Base-by-base conservation (phyloP, 2,113 vertebrate species). In the Columba janthina region DNA sequence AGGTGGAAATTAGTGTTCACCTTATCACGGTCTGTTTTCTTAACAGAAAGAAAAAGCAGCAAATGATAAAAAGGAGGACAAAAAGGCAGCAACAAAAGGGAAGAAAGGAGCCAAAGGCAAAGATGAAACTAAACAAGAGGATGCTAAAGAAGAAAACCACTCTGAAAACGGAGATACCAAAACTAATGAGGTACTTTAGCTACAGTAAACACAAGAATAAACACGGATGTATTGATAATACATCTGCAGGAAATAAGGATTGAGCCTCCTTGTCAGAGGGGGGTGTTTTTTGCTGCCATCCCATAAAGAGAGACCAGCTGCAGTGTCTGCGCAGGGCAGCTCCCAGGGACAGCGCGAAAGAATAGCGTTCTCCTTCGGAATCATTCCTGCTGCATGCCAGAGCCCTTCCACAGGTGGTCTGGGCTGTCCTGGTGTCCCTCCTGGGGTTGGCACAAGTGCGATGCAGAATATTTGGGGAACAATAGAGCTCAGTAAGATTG, bases 101-200 rank as follows among this genome's bases (percentile, higher is more conserved):
- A 98, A 98, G 97, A 98, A 98, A 88, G 98, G 98, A 98, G 97
- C 98, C 93, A 97, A 98, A 98, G 96, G 98, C 98, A 94, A 97
- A 95, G 86, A 94, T 26, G 98, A 98, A 96, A 97, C 94, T 93
- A 98, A 98, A 46, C 97, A 97, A 94, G 98, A 98, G 84, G 99
- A 99, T 94, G 97, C 98, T 72, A 98, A 98, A 93, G 98, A 99
- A 97, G 99, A 99, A 97, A 98, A 98, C 98, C 98, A 99, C 98
- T 98, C 99, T 98, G 98, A 99, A 98, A 99, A 99, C 3, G 99
- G 99, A 98, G 99, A 99, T 94, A 98, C 98, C 97, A 99, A 99
- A 98, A 98, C 98, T 98, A 98, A 98, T 38, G 98, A 99, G 98
- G 99, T 99, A 98, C 62, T 83, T 89, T 38, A 93, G 92, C 72